phyloP scores from a whole-genome alignment of 92 coral and sea anemone species.

The Siderastrea radians region DNA sequence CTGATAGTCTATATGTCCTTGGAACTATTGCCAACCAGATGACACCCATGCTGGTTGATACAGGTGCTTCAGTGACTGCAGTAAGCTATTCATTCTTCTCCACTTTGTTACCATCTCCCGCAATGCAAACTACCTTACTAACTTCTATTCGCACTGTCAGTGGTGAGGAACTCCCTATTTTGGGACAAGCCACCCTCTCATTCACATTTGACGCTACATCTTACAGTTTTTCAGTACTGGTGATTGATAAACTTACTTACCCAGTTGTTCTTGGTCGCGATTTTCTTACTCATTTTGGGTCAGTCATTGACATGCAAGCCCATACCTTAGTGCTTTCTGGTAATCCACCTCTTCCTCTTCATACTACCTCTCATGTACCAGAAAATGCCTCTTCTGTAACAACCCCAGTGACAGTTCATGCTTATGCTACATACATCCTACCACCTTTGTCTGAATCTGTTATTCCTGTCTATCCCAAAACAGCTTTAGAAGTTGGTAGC shows the following conservation, averaged over 20 bases:
- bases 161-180: constrained; percentile 42
- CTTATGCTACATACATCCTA: constrained; percentile 38
- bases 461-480: constrained; percentile 44
- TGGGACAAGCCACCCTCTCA: constrained; percentile 15
- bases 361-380: not conserved
- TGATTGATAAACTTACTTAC: constrained; percentile 5
- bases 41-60: constrained; percentile 33
- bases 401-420: constrained; percentile 48
- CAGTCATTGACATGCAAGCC: constrained; percentile 12
- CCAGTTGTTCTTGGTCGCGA: constrained; percentile 68
- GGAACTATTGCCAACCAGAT: not conserved
- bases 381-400: not conserved
- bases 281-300: constrained; percentile 39
- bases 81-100: constrained; percentile 23
- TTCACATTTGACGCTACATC: not conserved
- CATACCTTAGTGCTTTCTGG: constrained; percentile 4
- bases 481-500: constrained; percentile 5
- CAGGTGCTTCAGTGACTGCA: constrained; percentile 59
- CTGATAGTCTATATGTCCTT: not conserved
- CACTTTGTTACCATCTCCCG: not conserved
- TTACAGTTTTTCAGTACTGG: constrained; percentile 21
- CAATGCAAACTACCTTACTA: not conserved
- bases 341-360: not conserved
- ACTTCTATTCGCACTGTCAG: constrained; percentile 55
- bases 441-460: constrained; percentile 62